These are phyloP conservation scores for Antechinus flavipes DNA, from an alignment of 2,113 vertebrate species.

Conservation along the genomic window DNA sequence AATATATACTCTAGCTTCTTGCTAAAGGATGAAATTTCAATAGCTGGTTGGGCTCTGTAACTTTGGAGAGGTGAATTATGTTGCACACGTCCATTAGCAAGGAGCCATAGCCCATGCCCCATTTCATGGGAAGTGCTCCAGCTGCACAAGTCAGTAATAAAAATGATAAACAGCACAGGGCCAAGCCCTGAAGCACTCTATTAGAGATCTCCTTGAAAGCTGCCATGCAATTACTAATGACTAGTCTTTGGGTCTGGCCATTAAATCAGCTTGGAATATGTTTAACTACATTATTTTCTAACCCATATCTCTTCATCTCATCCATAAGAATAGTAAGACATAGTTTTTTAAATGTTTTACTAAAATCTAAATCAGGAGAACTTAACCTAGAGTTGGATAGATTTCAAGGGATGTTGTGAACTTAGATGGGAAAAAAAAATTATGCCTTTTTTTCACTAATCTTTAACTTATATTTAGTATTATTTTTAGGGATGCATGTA, in stretches of 20 bases:
- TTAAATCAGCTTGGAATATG: neutral
- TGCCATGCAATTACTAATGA: neutral
- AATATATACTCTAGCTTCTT: neutral
- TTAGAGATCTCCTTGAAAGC: neutral
- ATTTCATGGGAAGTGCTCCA: neutral
- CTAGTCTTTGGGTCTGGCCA: neutral
- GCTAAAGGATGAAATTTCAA: neutral
- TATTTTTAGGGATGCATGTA: neutral
- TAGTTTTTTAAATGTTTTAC: neutral
- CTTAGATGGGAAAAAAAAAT: neutral
- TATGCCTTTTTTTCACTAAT: neutral
- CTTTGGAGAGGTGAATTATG: neutral
- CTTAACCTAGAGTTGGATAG: neutral
- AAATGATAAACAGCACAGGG: neutral
- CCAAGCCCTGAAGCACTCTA: neutral
- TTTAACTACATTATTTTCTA: neutral
- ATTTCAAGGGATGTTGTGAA: neutral
- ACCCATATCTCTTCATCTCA: neutral
- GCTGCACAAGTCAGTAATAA: neutral
- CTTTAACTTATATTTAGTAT: neutral
- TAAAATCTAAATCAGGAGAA: neutral
- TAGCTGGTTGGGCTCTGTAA: neutral
- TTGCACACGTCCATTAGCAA: neutral
- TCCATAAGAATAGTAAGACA: neutral
- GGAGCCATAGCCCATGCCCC: neutral